Evolutionary conservation across 1,140 invertebrate genomes (phyloP).

Genomic region (Bombus superbus): DNA sequence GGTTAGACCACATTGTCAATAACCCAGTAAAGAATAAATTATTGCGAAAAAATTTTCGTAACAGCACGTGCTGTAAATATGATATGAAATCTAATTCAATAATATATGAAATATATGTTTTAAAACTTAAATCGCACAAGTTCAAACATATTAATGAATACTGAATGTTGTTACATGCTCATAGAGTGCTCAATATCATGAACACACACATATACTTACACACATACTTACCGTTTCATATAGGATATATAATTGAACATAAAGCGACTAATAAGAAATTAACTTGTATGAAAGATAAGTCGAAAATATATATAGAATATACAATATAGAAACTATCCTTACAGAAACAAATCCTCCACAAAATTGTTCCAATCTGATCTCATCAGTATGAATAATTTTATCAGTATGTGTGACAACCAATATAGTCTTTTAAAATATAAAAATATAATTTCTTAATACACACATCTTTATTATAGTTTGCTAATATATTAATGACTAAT

Average conservation of each 20-base stretch:
- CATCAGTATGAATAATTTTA: neutral
- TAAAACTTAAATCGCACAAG: neutral
- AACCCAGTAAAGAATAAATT: neutral
- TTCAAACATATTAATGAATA: neutral
- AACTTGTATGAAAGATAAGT: neutral
- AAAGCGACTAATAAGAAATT: neutral
- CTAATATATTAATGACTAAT: neutral
- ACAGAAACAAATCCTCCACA: neutral
- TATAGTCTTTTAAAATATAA: neutral
- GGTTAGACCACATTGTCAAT: conserved; percentile 1
- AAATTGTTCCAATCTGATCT: neutral
- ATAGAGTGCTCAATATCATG: no score
- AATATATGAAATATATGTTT: neutral
- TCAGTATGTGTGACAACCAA: neutral
- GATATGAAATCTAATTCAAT: neutral
- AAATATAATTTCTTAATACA: neutral
- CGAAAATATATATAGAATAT: neutral
- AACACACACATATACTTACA: no score
- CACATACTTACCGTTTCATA: neutral
- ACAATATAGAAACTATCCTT: neutral
- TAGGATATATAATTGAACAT: neutral
- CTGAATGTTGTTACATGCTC: no score
- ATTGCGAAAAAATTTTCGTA: neutral
- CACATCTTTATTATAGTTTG: neutral
- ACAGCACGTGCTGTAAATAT: neutral